These are phyloP conservation scores for Meles meles DNA, from an alignment of 2,113 vertebrate genomes.

Conservation along the genomic window DNA sequence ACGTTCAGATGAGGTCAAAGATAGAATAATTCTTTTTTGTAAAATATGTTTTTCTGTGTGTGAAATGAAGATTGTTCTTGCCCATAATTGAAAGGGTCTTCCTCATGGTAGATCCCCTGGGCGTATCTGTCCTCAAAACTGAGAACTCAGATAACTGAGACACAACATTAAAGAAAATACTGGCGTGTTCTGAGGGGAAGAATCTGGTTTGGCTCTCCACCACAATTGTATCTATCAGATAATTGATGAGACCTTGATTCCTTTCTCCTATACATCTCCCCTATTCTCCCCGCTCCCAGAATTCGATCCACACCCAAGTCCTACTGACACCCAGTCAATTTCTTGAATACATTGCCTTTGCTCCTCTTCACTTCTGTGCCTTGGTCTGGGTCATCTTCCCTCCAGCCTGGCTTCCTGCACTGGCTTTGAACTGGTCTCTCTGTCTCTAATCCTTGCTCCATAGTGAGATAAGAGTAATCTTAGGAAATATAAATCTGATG, in stretches of 20 bases:
- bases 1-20: background rate
- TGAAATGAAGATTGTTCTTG: background rate
- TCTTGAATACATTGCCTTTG: background rate
- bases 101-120: background rate
- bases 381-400: background rate
- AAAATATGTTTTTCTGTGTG: background rate
- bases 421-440: background rate
- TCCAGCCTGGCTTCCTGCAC: background rate
- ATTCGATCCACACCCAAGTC: background rate
- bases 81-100: background rate
- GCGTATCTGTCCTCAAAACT: too few relatives aligned
- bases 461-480: background rate
- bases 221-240: background rate
- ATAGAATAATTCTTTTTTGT: background rate
- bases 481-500: background rate
- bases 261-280: background rate
- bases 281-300: too few relatives aligned
- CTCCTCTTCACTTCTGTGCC: background rate
- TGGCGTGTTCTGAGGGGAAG: background rate
- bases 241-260: background rate
- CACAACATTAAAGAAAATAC: background rate
- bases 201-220: background rate
- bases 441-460: background rate
- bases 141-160: background rate
- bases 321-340: background rate